Evolutionary conservation across 2,888 invertebrate species (phyloP).

Genomic region (Sesia apiformis): DNA sequence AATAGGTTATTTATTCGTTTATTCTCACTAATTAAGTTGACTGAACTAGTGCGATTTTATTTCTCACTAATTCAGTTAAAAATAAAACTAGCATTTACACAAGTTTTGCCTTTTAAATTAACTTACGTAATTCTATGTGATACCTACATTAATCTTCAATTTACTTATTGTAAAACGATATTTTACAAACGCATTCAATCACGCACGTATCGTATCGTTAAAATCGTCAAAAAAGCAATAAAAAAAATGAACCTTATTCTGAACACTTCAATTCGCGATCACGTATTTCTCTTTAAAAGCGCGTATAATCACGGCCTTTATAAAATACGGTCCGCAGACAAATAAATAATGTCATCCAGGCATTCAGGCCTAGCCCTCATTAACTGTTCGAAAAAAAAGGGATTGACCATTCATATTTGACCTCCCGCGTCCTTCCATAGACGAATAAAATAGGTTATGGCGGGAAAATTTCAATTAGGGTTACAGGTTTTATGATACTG

Average conservation of each 20-base stretch:
- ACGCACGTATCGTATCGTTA: too few species aligned
- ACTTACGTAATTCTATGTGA: too few species aligned
- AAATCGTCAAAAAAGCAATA: neutral
- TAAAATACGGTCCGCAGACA: conserved; percentile 36
- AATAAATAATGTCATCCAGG: conserved; percentile 61
- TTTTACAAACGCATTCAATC: too few species aligned
- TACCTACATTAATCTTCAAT: too few species aligned
- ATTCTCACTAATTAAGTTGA: too few species aligned
- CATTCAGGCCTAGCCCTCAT: conserved; percentile 41
- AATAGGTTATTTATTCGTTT: too few species aligned
- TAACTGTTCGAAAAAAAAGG: conserved; percentile 18
- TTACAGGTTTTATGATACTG: conserved; percentile 3
- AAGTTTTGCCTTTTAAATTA: too few species aligned
- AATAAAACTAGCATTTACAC: too few species aligned
- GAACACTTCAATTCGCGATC: conserved; percentile 13
- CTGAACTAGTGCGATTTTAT: too few species aligned
- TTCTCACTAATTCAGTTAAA: too few species aligned
- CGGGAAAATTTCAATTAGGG: conserved; percentile 2
- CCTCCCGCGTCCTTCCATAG: conserved; percentile 10
- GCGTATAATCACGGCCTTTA: conserved; percentile 22
- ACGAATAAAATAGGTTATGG: conserved; percentile 1
- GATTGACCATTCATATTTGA: conserved; percentile 13
- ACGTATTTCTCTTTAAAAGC: conserved; percentile 16
- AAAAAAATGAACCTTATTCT: conserved; percentile 5
- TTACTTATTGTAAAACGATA: too few species aligned